Evolutionary conservation across 2,113 vertebrate genomes (phyloP), one percentile per base, ranked within the genome.

Genomic region (Grantiella picta): DNA sequence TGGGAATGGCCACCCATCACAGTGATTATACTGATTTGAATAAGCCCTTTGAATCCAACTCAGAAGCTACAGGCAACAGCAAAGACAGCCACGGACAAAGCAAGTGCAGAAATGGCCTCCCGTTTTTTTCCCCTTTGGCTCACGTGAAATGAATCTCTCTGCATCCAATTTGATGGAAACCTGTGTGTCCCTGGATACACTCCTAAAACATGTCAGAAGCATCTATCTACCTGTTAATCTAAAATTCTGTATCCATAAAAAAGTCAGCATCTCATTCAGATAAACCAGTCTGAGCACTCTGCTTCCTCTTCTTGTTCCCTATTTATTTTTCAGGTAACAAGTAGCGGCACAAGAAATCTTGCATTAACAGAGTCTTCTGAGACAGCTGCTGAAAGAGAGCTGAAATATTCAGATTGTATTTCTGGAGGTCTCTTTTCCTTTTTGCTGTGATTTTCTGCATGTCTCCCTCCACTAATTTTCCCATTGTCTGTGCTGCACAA

Each of bases 321-420:
- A 61, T 94, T 92, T 92, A 94, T 95, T 96, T 92, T 86, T 81
- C 72, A 90, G 76, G 47, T 81, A 83, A 82, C 64, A 56, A 93
- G 76, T 13, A 9, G 1, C 25, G 59, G 71, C 57, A 57, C 29
- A 95, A 59, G 82, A 85, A 63, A 29, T 33, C 75, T 40, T 81
- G 24, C 76, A 92, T 68, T 81, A 69, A 73, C 65, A 54, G 44
- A 82, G 40, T 78, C 83, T 93, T 86, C 56, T 21, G 82, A 93
- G 82, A 66, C 72, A 89, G 52, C 28, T 64, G 45, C 69, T 73
- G 77, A 90, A 92, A 60, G 14, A 44, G 33, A 89, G 45, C 40
- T 77, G 91, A 85, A 93, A 86, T 80, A 82, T 52, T 83, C 36
- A 24, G 61, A 21, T 29, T 84, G 40, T 66, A 14, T 71, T 93